Percentiles rank a stretch among this genome's conserved stretches.
These are phyloP conservation scores for Umimayanthus kanabou DNA, from an alignment of 92 coral and sea anemone species.

Conservation along the genomic window DNA sequence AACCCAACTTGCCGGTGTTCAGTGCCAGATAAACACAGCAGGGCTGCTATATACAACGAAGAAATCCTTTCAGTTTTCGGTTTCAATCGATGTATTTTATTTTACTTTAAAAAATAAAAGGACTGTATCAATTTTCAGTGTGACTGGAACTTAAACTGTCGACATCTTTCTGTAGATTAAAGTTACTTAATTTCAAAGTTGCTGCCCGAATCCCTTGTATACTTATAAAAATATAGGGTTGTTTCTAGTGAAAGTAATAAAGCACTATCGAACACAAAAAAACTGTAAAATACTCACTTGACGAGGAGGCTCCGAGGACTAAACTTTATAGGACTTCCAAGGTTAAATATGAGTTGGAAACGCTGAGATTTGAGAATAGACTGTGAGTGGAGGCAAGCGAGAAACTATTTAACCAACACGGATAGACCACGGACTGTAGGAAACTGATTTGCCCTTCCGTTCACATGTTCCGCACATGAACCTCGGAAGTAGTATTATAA, in stretches of 20 bases:
- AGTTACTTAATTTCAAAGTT: too few species aligned
- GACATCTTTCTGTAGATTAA: not conserved
- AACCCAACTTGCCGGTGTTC: not conserved
- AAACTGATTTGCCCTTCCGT: constrained; percentile 13
- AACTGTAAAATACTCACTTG: not conserved
- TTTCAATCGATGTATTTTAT: too few species aligned
- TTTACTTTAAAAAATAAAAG: not conserved
- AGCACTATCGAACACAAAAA: not conserved
- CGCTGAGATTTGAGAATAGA: not conserved
- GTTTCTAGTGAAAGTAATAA: not conserved
- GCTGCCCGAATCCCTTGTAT: not conserved
- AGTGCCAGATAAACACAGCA: not conserved
- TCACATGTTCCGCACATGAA: constrained; percentile 6
- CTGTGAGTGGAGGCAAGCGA: not conserved
- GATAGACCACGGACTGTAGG: not conserved
- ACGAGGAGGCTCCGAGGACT: not conserved
- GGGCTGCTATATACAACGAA: not conserved
- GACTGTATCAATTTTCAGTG: not conserved
- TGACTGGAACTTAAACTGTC: not conserved
- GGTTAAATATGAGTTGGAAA: not conserved
- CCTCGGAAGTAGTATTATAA: constrained; percentile 11
- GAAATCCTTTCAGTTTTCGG: too few species aligned
- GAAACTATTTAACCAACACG: constrained; percentile 2
- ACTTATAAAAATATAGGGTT: not conserved
- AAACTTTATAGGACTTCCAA: too few species aligned